Evolutionary conservation across 1,140 invertebrate species (phyloP).

Genomic region (Mya arenaria): DNA sequence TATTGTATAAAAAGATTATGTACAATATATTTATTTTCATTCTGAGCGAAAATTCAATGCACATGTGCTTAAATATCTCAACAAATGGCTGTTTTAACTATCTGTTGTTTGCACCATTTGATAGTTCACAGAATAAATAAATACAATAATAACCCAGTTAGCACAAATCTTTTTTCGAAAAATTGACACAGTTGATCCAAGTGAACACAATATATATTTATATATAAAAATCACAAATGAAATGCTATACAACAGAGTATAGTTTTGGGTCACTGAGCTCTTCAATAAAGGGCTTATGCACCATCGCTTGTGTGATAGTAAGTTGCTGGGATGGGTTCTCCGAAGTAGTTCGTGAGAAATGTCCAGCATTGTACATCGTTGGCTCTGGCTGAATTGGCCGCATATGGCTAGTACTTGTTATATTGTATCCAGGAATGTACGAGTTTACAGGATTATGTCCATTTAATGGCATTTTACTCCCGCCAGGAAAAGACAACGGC

Average conservation of each 20-base stretch:
- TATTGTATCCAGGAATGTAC: slow-evolving; percentile 41
- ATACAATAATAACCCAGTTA: no score
- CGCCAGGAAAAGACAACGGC: neutral
- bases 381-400: slow-evolving; percentile 38
- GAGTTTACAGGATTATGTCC: neutral
- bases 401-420: slow-evolving; percentile 38
- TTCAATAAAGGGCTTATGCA: slow-evolving; percentile 50
- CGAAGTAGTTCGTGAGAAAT: no score
- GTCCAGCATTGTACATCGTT: neutral
- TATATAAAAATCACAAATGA: neutral
- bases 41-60: no score
- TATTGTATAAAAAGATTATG: no score
- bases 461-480: slow-evolving; percentile 1
- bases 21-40: no score
- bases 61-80: no score
- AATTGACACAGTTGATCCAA: no score
- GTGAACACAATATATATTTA: neutral
- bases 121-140: no score
- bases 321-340: slow-evolving; percentile 2
- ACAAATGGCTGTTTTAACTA: no score
- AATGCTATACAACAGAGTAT: slow-evolving; percentile 46
- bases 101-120: no score
- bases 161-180: no score
- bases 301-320: slow-evolving; percentile 48
- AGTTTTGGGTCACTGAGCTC: slow-evolving; percentile 42